A percentile compares a stretch with the other conserved stretches of the same genome.
Evolutionary conservation across 1,140 invertebrate species (phyloP).

Genomic region (Panagrolaimus sp.): DNA sequence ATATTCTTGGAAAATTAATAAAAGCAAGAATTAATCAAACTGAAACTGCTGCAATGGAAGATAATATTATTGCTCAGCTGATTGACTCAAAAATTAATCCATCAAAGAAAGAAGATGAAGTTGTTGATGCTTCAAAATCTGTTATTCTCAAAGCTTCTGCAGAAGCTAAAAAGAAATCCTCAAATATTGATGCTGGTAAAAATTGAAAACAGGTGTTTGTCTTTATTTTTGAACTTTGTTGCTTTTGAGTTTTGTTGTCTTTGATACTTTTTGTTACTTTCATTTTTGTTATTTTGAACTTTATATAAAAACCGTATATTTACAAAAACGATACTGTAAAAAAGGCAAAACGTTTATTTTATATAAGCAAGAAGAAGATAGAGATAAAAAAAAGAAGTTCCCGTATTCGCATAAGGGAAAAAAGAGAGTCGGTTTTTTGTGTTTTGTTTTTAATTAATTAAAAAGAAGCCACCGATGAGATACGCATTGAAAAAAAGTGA

Average conservation of each 20-base stretch:
- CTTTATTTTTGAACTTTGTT: not conserved
- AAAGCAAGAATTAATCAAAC: not conserved
- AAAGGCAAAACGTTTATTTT: slow-evolving; percentile 3
- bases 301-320: not conserved
- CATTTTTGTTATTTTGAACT: not conserved
- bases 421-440: not conserved
- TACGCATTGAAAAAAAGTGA: slow-evolving; percentile 2
- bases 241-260: no score
- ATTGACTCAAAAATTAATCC: no score
- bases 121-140: not conserved
- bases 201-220: not conserved
- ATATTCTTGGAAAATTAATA: not conserved
- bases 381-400: not conserved
- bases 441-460: not conserved
- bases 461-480: slow-evolving; percentile 2
- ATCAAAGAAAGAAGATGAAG: no score
- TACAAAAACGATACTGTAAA: not conserved
- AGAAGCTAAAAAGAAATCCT: not conserved
- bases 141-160: not conserved
- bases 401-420: not conserved
- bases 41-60: not conserved
- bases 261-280: no score
- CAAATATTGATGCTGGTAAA: not conserved
- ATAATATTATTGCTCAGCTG: not conserved
- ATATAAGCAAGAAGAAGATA: not conserved